Evolutionary conservation across 2,888 invertebrate genomes (phyloP).

Genomic region (Luffia ferchaultella): DNA sequence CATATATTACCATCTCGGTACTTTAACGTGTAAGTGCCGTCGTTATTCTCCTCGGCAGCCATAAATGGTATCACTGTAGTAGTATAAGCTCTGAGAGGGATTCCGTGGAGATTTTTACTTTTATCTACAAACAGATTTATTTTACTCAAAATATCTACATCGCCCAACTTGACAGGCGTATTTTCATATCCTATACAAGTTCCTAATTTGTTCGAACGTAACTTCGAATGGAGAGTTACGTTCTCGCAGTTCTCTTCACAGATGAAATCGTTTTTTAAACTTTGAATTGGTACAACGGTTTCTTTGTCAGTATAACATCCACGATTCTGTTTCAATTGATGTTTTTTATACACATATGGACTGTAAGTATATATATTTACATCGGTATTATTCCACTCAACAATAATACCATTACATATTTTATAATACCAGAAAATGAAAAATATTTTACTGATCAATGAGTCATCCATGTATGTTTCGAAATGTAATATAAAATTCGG

Average conservation of each 20-base stretch:
- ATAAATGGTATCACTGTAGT: slow-evolving; percentile 34
- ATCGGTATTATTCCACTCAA: slow-evolving; percentile 24
- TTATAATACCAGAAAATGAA: slow-evolving; percentile 40
- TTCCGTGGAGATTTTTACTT: slow-evolving; percentile 36
- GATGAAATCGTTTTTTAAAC: slow-evolving; percentile 26
- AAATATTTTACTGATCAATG: slow-evolving; percentile 30
- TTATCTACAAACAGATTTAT: slow-evolving; percentile 33
- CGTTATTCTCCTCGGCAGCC: slow-evolving; percentile 21
- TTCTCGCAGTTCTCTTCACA: slow-evolving; percentile 37
- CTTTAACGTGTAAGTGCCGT: slow-evolving; percentile 28
- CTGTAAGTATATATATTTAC: slow-evolving; percentile 30
- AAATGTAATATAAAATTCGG: slow-evolving; percentile 35
- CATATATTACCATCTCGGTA: slow-evolving; percentile 44
- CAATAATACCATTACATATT: slow-evolving; percentile 30
- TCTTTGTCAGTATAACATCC: slow-evolving; percentile 38
- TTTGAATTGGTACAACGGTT: slow-evolving; percentile 28
- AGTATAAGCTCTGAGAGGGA: slow-evolving; percentile 26
- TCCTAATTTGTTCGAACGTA: slow-evolving; percentile 31
- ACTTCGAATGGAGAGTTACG: slow-evolving; percentile 28
- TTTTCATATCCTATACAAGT: slow-evolving; percentile 39
- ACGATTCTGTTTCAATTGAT: slow-evolving; percentile 22
- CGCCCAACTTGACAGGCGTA: slow-evolving; percentile 20
- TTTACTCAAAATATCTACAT: slow-evolving; percentile 13
- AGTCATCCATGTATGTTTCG: slow-evolving; percentile 19
- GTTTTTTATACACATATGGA: slow-evolving; percentile 31